Percentiles rank a stretch among this genome's conserved stretches.
Conservation (phyloP, 2,888 invertebrate species). For the Osmoderma eremita region DNA sequence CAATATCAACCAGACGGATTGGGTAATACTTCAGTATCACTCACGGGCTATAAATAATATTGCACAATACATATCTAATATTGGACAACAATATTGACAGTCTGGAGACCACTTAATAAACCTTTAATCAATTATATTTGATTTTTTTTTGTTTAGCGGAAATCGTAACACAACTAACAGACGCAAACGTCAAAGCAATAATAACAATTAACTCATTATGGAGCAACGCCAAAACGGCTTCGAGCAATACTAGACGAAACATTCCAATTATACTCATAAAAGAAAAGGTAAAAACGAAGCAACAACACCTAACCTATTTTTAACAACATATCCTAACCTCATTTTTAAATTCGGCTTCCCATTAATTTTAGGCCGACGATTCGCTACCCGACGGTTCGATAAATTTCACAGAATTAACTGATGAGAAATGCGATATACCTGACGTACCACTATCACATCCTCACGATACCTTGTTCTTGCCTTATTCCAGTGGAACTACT, state of each 20-base stretch:
- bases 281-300: slow-evolving; percentile 54
- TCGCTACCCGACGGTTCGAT: slow-evolving; percentile 68
- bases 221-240: slow-evolving; percentile 45
- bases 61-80: too few species aligned
- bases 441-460: slow-evolving; percentile 65
- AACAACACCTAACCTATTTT: too few species aligned
- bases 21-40: too few species aligned
- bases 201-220: slow-evolving; percentile 70
- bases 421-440: slow-evolving; percentile 64
- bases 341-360: background rate
- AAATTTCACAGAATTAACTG: slow-evolving; percentile 71
- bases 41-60: too few species aligned
- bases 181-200: slow-evolving; percentile 72
- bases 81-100: too few species aligned
- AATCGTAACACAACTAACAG: slow-evolving; percentile 71
- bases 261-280: slow-evolving; percentile 68
- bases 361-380: slow-evolving; percentile 58
- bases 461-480: slow-evolving; percentile 75
- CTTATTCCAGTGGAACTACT: slow-evolving; percentile 89
- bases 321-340: too few species aligned
- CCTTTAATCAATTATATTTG: background rate
- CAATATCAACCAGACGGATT: too few species aligned
- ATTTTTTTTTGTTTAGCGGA: slow-evolving; percentile 68
- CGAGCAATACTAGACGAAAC: slow-evolving; percentile 24
- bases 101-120: too few species aligned